Base-by-base conservation (phyloP, 2,888 invertebrate species). In the Melipona beecheii region DNA sequence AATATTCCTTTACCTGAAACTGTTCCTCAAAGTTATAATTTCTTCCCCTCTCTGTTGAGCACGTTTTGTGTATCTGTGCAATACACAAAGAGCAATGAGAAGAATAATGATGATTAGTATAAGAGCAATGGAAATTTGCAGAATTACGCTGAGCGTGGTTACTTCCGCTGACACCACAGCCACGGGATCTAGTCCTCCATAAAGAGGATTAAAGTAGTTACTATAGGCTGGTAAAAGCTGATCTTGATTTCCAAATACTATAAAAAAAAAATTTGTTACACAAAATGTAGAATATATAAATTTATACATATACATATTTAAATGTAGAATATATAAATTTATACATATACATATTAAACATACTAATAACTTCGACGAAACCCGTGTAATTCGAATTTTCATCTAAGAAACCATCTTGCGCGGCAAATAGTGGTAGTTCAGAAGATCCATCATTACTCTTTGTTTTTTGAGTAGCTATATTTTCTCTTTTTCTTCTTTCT, bases 311-410 rank as follows among this genome's bases (percentile, higher is more conserved):
- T 15, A 60, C 56, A 24, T 19, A 58, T 62, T 52, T 31, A 81
- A 64, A 69, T 13, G 6, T n/a, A 62, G 36, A 62, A 36, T 36
- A n/a, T 4, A 2, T 15, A n/a, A 50, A 73, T 31, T 27, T 50
- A 11, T n/a, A 21, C 27, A 60, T n/a, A 31, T 15, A 60, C 56
- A 24, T 19, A 58, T 54, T 50, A 0, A 95, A 9, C 95, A 95
- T 94, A 97, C 98, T 97, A 90, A 97, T 97, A 19, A 98, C 95
- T 95, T 98, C 98, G 56, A 98, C 95, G 92, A 97, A 98, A 31
- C 97, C 97, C 0, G 98, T 98, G 90, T 98, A 98, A 93, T 97
- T 98, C 19, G 97, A 97, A 74, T 95, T 96, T 21, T 96, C 95
- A 91, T 98, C 97, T 70, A 98, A 95, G 75, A 95, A 95, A 0